Evolutionary conservation across 2,113 vertebrate species (phyloP).

Genomic region (Pongo abelii): DNA sequence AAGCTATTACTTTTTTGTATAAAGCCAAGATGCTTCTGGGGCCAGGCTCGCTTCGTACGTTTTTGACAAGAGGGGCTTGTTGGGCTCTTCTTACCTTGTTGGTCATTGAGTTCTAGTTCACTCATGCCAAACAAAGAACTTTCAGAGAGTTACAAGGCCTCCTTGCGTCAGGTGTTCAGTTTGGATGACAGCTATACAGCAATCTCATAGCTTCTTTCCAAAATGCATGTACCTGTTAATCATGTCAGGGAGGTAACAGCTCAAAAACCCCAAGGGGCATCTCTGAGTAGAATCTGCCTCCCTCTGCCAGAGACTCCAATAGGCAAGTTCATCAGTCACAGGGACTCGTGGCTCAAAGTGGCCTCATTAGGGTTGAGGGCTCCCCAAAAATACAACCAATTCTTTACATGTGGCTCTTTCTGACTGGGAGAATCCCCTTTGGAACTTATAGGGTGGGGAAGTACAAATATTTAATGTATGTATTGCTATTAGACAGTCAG

Average conservation of each 20-base stretch:
- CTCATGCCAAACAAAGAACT: not conserved
- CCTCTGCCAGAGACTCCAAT: not conserved
- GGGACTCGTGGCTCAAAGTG: not conserved
- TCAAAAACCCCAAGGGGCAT: not conserved
- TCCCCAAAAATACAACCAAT: not conserved
- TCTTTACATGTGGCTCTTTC: not conserved
- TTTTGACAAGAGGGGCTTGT: not conserved
- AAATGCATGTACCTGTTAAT: not conserved
- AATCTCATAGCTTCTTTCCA: not conserved
- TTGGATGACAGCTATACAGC: not conserved
- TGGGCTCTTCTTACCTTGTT: not conserved
- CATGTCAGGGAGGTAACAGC: not conserved
- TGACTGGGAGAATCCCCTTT: not conserved
- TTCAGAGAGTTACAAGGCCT: not conserved
- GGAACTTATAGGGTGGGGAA: too few species aligned
- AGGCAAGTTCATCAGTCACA: not conserved
- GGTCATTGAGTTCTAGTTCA: not conserved
- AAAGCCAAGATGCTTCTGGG: not conserved
- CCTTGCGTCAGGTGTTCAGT: not conserved
- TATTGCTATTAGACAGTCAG: not conserved
- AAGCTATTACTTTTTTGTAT: not conserved
- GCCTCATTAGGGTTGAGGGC: not conserved
- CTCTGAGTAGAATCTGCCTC: not conserved
- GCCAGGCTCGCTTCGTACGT: not conserved
- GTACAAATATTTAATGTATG: not conserved